These are phyloP conservation scores for Crocuta crocuta DNA, from an alignment of 2,113 vertebrate genomes.

Conservation along the genomic window DNA sequence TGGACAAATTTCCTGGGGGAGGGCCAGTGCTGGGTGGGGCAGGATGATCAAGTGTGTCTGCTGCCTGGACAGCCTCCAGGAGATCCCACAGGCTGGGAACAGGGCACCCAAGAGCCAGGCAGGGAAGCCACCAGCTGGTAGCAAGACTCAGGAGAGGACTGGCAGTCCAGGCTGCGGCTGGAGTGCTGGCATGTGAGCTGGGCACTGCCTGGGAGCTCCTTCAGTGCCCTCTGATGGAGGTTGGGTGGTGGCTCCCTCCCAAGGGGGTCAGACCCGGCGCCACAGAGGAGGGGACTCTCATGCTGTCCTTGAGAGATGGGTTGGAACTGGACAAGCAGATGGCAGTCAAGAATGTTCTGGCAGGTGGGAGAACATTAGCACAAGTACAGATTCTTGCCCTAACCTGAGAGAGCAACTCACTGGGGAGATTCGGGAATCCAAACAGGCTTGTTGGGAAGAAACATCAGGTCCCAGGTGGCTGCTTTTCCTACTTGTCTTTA, in stretches of 20 bases:
- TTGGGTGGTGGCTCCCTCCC: background rate
- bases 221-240: background rate
- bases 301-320: background rate
- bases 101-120: background rate
- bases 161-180: fast-evolving
- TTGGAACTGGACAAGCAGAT: background rate
- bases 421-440: background rate
- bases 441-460: background rate
- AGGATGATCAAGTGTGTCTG: too few species aligned
- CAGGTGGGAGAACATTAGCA: background rate
- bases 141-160: background rate
- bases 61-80: background rate
- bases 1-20: background rate
- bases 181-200: background rate
- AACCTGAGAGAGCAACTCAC: background rate
- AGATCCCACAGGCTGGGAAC: background rate
- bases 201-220: background rate
- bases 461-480: background rate
- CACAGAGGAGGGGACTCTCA: background rate
- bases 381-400: background rate
- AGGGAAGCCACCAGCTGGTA: background rate
- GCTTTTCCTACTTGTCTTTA: background rate
- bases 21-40: background rate
- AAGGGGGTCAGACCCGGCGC: background rate
- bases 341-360: background rate